Evolutionary conservation across 2,888 invertebrate species (phyloP), one percentile per base, ranked within the genome.

Genomic region (Ophion slaviceki): DNA sequence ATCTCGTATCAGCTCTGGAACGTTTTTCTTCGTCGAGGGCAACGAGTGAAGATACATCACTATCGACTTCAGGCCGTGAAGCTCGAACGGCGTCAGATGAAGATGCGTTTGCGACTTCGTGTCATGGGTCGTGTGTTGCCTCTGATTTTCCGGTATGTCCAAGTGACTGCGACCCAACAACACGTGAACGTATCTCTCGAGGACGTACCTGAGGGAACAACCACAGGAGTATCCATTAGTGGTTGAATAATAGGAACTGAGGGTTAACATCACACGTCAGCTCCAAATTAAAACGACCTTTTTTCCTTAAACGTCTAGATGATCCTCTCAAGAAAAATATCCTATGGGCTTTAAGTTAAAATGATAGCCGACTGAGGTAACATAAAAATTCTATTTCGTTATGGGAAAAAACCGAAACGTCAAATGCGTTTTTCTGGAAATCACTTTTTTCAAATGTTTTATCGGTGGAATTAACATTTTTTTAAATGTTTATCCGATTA

Each of bases 41-140:
- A 99, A 94, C 92, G 97, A 97, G 92, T 98, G 98, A 24, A 99
- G 95, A 94, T 98, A 99, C 96, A 98, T 97, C 28, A 99, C 97
- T 89, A 99, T 98, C 76, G 98, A 97, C 95, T 97, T 97, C 2
- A 97, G 94, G 1, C 97, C 97, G 89, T 97, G 97, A 72, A 97
- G 93, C 92, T 97, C 97, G 86, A 96, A 96, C 89, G 97, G 97
- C 0, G 97, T 98, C 32, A 98, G 95, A 92, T 98, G 97, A 75
- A 96, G 93, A 92, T 97, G 97, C 70, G 80, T 70, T 45, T 67
- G 67, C 17, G 24, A 17, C 11, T 86, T 75, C 47, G 80, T 64
- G 10, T 78, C 62, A 24, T n/a, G n/a, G 8, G 67, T 78, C 61
- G 80, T 68, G 81, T 92, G 92, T 61, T 93, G 92, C 20, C 90